Evolutionary conservation across 2,797 vertebrate genomes (phyloP).

Genomic region (Typhlichthys subterraneus): DNA sequence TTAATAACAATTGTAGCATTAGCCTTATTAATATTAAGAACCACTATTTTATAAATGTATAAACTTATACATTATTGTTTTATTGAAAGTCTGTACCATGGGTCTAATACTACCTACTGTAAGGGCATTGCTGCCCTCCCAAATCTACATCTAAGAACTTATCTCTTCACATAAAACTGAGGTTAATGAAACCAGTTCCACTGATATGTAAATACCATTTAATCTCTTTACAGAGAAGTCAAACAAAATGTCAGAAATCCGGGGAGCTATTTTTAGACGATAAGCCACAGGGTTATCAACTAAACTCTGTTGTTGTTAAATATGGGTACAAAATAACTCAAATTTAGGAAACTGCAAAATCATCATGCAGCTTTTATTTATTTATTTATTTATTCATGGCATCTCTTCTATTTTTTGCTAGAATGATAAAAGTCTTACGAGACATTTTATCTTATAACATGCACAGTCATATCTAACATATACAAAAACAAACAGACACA

Average conservation of each 20-base stretch:
- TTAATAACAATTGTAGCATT: background rate
- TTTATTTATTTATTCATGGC: too few relatives aligned
- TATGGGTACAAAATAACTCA: conserved; percentile 40
- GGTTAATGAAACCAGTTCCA: conserved; percentile 30
- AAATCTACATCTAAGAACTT: background rate
- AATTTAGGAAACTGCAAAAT: conserved; percentile 23
- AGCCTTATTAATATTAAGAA: background rate
- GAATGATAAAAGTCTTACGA: too few relatives aligned
- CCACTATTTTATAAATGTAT: too few relatives aligned
- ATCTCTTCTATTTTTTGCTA: too few relatives aligned
- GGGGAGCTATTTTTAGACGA: conserved; percentile 58
- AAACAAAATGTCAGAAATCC: conserved; percentile 48
- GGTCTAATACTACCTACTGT: too few relatives aligned
- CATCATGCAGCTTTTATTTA: conserved; percentile 9
- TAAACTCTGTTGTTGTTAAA: conserved; percentile 53
- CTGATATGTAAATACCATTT: conserved; percentile 19
- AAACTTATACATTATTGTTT: too few relatives aligned
- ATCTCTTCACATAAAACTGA: conserved; percentile 6
- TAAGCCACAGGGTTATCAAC: conserved; percentile 51
- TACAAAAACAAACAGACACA: too few relatives aligned
- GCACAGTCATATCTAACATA: too few relatives aligned
- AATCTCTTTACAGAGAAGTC: conserved; percentile 29
- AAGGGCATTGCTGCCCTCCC: background rate
- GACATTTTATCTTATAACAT: too few relatives aligned
- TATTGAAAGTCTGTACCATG: too few relatives aligned